Conservation (phyloP, 2,113 vertebrate species). For the Mixornis gularis region DNA sequence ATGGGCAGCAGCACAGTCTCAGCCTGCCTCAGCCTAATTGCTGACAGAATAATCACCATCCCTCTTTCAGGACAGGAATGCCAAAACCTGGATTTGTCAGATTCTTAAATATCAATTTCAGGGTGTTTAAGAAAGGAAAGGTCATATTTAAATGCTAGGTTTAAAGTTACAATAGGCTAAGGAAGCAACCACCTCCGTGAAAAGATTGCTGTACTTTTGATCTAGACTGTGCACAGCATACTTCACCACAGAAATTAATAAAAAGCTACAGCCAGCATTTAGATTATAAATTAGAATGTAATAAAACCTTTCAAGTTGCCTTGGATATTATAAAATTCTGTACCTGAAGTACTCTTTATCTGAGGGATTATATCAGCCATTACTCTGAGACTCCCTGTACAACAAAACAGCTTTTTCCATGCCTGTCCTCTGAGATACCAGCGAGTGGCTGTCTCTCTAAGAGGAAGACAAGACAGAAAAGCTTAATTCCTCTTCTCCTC, state of each 20-base stretch:
- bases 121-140: background rate
- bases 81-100: background rate
- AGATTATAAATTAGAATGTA: background rate
- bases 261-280: background rate
- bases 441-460: background rate
- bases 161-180: background rate
- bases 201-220: background rate
- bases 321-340: background rate
- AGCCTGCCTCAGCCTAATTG: background rate
- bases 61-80: background rate
- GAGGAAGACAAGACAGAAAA: background rate
- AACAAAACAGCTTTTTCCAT: background rate
- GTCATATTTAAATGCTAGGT: background rate
- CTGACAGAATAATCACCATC: background rate
- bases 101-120: background rate
- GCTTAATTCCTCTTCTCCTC: background rate
- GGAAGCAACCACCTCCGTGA: background rate
- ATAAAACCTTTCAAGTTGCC: background rate
- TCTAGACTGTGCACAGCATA: background rate
- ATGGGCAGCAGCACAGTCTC: background rate
- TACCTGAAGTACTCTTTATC: background rate
- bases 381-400: background rate
- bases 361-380: background rate
- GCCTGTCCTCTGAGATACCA: background rate
- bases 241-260: background rate